Conservation (phyloP, 2,113 vertebrate genomes). For the Actenoides hombroni region DNA sequence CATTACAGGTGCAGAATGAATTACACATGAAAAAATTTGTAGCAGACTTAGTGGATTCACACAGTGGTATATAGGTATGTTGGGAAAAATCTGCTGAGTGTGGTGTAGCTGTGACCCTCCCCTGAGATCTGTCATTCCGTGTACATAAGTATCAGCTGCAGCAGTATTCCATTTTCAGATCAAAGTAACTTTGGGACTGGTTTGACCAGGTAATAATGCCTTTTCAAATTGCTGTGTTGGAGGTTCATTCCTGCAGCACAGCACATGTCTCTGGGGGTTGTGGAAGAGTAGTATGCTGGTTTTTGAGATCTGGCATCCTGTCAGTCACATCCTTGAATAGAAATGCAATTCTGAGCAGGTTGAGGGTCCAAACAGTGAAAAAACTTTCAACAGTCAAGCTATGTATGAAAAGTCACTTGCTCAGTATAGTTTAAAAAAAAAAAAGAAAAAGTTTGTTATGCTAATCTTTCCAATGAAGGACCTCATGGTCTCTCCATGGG, state of each 20-base stretch:
- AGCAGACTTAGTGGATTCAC: neutral
- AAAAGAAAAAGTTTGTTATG: neutral
- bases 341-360: neutral
- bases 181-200: neutral
- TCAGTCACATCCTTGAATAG: neutral
- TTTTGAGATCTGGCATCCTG: neutral
- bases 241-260: neutral
- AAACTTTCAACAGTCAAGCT: neutral
- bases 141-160: neutral
- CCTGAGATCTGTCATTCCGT: neutral
- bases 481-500: neutral
- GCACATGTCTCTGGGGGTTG: fast-evolving
- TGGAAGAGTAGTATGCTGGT: neutral
- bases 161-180: neutral
- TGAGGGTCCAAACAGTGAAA: neutral
- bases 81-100: neutral
- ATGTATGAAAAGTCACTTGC: neutral
- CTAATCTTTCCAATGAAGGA: neutral
- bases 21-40: neutral
- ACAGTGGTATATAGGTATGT: neutral
- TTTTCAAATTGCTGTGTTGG: neutral
- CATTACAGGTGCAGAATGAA: neutral
- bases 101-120: neutral
- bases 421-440: neutral
- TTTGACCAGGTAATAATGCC: neutral